Evolutionary conservation across 2,888 invertebrate species (phyloP).

Genomic region (Endomychus coccineus): DNA sequence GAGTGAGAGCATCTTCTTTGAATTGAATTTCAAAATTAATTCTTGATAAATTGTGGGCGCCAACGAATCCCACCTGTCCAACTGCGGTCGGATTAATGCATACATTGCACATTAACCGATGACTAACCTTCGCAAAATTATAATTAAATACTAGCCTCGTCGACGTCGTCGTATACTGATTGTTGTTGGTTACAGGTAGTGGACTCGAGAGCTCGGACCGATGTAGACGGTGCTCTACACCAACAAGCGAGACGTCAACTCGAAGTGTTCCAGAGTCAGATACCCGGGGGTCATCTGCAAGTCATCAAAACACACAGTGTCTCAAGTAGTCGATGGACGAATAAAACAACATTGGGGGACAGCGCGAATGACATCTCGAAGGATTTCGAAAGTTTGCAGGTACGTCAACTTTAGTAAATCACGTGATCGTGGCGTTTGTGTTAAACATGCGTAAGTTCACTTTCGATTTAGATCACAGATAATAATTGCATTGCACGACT

Average conservation of each 20-base stretch:
- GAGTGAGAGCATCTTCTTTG: too few species aligned
- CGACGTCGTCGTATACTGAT: conserved; percentile 6
- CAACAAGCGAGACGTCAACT: conserved; percentile 51
- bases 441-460: too few species aligned
- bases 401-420: too few species aligned
- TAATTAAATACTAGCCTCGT: conserved; percentile 21
- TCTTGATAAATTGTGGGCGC: too few species aligned
- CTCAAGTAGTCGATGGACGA: conserved; percentile 37
- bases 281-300: conserved; percentile 60
- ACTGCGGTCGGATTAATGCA: conserved; percentile 16
- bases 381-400: conserved; percentile 41
- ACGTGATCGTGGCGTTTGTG: too few species aligned
- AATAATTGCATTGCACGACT: too few species aligned
- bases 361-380: conserved; percentile 9
- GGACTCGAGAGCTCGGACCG: conserved; percentile 48
- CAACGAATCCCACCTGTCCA: too few species aligned
- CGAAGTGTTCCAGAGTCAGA: conserved; percentile 64
- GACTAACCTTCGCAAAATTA: conserved; percentile 30
- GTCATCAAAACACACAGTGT: conserved; percentile 58
- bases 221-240: conserved; percentile 47
- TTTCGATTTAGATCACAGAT: too few species aligned
- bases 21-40: too few species aligned
- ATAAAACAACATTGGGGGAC: conserved; percentile 14
- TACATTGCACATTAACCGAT: conserved; percentile 19
- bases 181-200: conserved; percentile 44